These are phyloP conservation scores for Macrostomum lignano DNA, from an alignment of 1,140 invertebrate genomes.

Conservation along the genomic window DNA sequence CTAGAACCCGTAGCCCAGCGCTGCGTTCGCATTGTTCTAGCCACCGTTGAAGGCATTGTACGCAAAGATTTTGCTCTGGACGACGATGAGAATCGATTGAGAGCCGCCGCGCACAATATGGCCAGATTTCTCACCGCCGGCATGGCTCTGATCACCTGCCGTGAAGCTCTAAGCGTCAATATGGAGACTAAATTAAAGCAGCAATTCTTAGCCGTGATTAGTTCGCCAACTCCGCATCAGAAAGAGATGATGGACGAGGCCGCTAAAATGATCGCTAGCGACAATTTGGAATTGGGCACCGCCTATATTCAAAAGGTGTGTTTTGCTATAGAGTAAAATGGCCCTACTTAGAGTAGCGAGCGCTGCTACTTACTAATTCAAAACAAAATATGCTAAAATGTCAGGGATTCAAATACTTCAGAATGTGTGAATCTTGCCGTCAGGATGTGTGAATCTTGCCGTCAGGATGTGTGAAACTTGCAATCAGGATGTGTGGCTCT, in stretches of 20 bases:
- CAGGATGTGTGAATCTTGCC: too few relatives aligned
- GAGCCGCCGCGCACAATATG: conserved; percentile 73
- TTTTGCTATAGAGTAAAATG: too few relatives aligned
- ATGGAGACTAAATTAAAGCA: conserved; percentile 59
- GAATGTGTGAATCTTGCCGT: too few relatives aligned
- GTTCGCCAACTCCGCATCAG: conserved; percentile 21
- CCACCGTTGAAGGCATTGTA: conserved; percentile 75
- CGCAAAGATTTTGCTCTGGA: conserved; percentile 92
- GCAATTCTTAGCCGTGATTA: conserved; percentile 32
- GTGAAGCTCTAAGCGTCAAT: conserved; percentile 54
- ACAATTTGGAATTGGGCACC: conserved; percentile 82
- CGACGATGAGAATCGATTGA: conserved; percentile 64
- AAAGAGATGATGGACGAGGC: conserved; percentile 66
- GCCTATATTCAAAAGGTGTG: conserved; percentile 94
- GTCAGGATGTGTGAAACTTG: too few relatives aligned
- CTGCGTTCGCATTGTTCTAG: conserved; percentile 74
- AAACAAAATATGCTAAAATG: too few relatives aligned
- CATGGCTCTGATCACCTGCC: conserved; percentile 87
- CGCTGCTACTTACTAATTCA: too few relatives aligned
- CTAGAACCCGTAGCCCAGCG: conserved; percentile 69
- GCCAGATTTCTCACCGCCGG: conserved; percentile 77
- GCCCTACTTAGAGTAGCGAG: too few relatives aligned
- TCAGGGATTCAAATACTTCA: too few relatives aligned
- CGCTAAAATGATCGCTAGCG: conserved; percentile 45
- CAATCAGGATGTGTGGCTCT: too few relatives aligned